Conservation (phyloP, 2,888 invertebrate genomes). For the Caenorhabditis drosophilae region DNA sequence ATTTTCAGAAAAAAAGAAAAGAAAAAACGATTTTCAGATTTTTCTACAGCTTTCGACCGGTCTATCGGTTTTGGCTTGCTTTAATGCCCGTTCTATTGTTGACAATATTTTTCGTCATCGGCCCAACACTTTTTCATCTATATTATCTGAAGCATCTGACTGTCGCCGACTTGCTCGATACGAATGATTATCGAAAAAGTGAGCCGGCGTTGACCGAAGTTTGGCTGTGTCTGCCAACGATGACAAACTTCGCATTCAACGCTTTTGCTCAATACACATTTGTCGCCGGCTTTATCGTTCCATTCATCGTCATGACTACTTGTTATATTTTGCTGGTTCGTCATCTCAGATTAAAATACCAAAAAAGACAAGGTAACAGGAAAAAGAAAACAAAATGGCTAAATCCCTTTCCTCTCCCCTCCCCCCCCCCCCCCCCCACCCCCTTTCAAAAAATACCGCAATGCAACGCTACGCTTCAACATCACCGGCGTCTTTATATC, state of each 20-base stretch:
- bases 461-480: too few relatives aligned
- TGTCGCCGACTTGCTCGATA: constrained; percentile 11
- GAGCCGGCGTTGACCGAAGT: constrained; percentile 3
- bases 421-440: too few relatives aligned
- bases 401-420: too few relatives aligned
- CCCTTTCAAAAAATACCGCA: too few relatives aligned
- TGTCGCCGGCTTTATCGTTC: constrained; percentile 51
- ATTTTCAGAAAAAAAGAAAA: too few relatives aligned
- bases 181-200: not conserved
- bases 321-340: constrained; percentile 62
- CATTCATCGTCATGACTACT: constrained; percentile 57
- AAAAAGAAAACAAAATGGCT: too few relatives aligned
- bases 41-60: constrained; percentile 38
- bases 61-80: constrained; percentile 47
- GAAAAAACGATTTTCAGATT: constrained; percentile 8
- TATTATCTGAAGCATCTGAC: constrained; percentile 37
- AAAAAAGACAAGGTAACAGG: constrained; percentile 39
- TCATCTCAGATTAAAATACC: constrained; percentile 57
- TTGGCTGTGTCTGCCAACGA: constrained; percentile 40
- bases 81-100: constrained; percentile 48
- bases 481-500: too few relatives aligned
- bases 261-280: constrained; percentile 58
- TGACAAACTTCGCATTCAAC: constrained; percentile 42
- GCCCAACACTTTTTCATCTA: constrained; percentile 47
- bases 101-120: constrained; percentile 43